Percentiles rank a stretch among this genome's conserved stretches.
These are phyloP conservation scores for Pseudobourletiella spinata DNA, from an alignment of 1,140 invertebrate species.

Conservation along the genomic window DNA sequence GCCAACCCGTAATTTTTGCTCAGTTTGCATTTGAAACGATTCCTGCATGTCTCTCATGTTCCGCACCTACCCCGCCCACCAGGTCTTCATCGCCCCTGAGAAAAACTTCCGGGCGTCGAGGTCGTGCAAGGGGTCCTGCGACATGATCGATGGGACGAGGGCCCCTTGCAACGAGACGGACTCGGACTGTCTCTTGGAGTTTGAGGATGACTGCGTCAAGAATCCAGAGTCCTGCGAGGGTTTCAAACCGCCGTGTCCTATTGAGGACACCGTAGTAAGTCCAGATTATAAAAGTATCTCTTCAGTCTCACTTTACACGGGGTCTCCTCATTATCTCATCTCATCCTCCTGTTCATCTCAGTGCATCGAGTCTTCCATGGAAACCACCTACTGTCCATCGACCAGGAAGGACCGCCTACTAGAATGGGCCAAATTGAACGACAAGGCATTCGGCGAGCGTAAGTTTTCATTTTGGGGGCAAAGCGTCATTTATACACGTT, in stretches of 20 bases:
- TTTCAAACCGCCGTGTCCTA: slow-evolving; percentile 8
- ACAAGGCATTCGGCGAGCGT: background rate
- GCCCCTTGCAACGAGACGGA: background rate
- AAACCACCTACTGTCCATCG: slow-evolving; percentile 1
- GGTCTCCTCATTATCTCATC: no score
- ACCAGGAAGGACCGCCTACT: background rate
- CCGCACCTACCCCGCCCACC: no score
- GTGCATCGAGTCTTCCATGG: slow-evolving; percentile 8
- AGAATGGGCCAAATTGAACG: slow-evolving; percentile 10
- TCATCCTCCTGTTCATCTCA: no score
- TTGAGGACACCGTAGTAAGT: slow-evolving; percentile 8
- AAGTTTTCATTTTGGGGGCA: no score
- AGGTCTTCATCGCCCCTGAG: slow-evolving; percentile 12
- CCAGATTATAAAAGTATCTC: no score
- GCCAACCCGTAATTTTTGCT: background rate
- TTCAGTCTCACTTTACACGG: no score
- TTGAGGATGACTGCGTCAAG: slow-evolving; percentile 8
- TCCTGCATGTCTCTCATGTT: no score
- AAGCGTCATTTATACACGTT: no score
- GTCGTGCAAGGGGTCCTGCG: slow-evolving; percentile 1
- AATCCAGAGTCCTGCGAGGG: slow-evolving; percentile 3
- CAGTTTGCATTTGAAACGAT: no score
- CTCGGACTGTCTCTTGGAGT: background rate
- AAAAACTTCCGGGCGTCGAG: background rate
- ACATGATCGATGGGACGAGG: slow-evolving; percentile 4